phyloP scores from a whole-genome alignment of 2,113 vertebrate genomes.

The Epinephelus lanceolatus region DNA sequence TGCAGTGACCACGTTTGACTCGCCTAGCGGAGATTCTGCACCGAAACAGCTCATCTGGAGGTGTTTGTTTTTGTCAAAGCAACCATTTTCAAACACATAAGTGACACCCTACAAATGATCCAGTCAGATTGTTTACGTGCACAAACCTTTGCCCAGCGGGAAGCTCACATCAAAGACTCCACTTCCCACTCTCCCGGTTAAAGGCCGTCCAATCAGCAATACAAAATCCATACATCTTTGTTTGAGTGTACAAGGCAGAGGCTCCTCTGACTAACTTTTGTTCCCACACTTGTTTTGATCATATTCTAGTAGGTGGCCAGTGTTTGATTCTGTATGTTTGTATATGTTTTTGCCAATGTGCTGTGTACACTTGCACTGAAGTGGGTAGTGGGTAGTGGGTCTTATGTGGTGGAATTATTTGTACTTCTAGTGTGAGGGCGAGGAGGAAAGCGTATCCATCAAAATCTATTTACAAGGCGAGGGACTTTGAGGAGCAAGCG shows the following conservation, averaged over 20 bases:
- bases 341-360: constrained; percentile 53
- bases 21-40: not conserved
- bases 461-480: constrained; percentile 80
- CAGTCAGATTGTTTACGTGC: constrained; percentile 59
- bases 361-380: constrained; percentile 42
- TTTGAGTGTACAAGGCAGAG: constrained; percentile 31
- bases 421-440: constrained; percentile 67
- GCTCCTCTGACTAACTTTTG: constrained; percentile 47
- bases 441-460: constrained; percentile 75
- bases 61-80: constrained; percentile 30
- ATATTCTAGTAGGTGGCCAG: constrained; percentile 53
- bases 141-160: constrained; percentile 57
- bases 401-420: constrained; percentile 68
- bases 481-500: constrained; percentile 74
- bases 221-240: constrained; percentile 56
- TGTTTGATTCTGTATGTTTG: constrained; percentile 57
- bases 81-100: constrained; percentile 26
- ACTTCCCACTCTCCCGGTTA: constrained; percentile 57
- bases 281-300: constrained; percentile 69
- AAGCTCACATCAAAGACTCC: constrained; percentile 64
- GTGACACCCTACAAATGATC: constrained; percentile 35
- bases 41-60: not conserved
- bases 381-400: constrained; percentile 54
- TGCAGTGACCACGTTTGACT: not conserved
- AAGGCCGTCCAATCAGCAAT: constrained; percentile 56